These are phyloP conservation scores for Microtus californicus DNA, from an alignment of 2,797 vertebrate genomes.

Conservation along the genomic window DNA sequence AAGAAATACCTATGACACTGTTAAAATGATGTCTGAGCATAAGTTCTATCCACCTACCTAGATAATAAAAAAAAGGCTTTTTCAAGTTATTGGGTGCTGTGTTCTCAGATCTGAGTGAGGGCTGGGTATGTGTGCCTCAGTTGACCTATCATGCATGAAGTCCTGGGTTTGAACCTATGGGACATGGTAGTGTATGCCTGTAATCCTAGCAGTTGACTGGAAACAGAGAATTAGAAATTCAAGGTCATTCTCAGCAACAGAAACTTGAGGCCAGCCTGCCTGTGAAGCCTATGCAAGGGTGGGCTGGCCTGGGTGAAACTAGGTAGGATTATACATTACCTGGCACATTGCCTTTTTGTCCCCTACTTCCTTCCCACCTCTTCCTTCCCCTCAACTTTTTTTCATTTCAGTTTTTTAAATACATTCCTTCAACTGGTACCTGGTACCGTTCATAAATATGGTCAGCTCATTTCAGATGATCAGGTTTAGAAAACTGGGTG, in stretches of 20 bases:
- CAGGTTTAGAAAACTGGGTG: conserved; percentile 15
- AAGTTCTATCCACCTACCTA: not conserved
- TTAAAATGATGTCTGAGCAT: not conserved
- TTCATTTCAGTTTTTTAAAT: not conserved
- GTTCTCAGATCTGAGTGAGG: fast-evolving
- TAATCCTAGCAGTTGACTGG: not conserved
- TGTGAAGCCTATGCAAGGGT: not conserved
- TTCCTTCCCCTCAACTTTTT: not conserved
- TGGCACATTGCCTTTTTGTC: not conserved
- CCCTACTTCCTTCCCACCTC: not conserved
- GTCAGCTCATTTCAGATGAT: not conserved
- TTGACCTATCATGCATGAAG: not conserved
- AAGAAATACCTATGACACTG: conserved; percentile 29
- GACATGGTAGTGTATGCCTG: not conserved
- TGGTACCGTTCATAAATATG: not conserved
- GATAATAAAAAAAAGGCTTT: not conserved
- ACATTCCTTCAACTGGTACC: not conserved
- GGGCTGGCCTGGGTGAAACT: not conserved
- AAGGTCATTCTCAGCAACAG: not conserved
- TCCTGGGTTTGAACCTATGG: not conserved
- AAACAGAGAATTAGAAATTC: not conserved
- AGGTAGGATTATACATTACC: not conserved
- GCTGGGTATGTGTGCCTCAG: not conserved
- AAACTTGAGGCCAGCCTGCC: not conserved
- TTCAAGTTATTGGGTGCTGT: not conserved